Evolutionary conservation across 1,140 invertebrate species (phyloP).

Genomic region (Archivesica marissinica): DNA sequence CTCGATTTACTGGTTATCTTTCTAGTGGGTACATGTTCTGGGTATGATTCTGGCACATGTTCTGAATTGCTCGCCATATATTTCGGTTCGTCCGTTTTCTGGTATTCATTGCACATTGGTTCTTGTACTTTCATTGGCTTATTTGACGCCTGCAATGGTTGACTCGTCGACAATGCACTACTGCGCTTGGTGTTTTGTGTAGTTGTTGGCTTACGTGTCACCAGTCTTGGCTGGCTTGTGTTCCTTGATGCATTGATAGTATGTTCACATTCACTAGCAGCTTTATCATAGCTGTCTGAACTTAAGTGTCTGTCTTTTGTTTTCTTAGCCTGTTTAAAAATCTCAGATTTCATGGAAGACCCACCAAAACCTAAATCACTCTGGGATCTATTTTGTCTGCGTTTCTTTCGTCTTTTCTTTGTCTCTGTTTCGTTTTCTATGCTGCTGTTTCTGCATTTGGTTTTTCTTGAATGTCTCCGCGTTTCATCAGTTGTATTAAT

Average conservation of each 20-base stretch:
- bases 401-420: not conserved
- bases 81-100: too few relatives aligned
- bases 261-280: not conserved
- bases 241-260: not conserved
- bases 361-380: not conserved
- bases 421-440: not conserved
- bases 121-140: not conserved
- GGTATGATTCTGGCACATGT: not conserved
- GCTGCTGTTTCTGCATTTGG: constrained; percentile 10
- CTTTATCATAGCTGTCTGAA: not conserved
- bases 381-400: not conserved
- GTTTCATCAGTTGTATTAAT: not conserved
- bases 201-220: not conserved
- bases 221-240: not conserved
- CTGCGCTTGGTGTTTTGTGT: not conserved
- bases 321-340: not conserved
- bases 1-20: constrained; percentile 26
- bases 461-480: not conserved
- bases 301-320: not conserved
- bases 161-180: not conserved
- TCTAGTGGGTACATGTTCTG: constrained; percentile 13
- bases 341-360: not conserved
- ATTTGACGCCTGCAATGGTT: not conserved
- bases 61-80: too few relatives aligned
- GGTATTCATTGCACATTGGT: too few relatives aligned